Evolutionary conservation across 2,888 invertebrate genomes (phyloP), one percentile per base, ranked within the genome.

Genomic region (Piscicola geometra): DNA sequence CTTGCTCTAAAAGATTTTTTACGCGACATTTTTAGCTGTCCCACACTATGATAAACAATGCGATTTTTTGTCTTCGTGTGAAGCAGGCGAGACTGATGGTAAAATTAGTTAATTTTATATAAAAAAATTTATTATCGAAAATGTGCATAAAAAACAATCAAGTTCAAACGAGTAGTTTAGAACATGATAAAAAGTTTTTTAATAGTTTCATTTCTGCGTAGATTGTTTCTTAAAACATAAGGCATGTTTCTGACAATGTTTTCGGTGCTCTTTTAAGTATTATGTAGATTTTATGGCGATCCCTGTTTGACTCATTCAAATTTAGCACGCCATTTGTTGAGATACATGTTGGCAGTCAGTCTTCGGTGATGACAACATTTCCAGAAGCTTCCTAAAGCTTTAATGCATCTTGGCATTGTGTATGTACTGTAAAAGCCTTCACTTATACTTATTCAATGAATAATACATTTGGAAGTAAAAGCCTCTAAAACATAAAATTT

Each of bases 251-350:
- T 3, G 21, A 3, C 2, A 35, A 33, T 67, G 67, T 67, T 33
- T n/a, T 25, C 67, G 33, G 67, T 67, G 67, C 67, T 67, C 18
- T 67, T 67, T 67, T 67, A 35, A 67, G 67, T 67, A 32, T 67
- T 67, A 67, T 67, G 67, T 30, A 2, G 30, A 3, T 67, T 67
- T 67, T 67, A 67, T 67, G 2, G 33, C 32, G 12, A 9, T 35
- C 67, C 18, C 60, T 18, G 12, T 56, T 56, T 56, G 60, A 56
- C 60, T 21, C 60, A 56, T 56, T 56, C 60, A 18, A 56, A 56
- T 56, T 56, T 56, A 56, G 60, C 25, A 56, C 21, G 60, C 60
- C 60, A 56, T 56, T 56, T 56, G 60, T 56, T 56, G 5, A 21
- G 60, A 56, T 56, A 25, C 60, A 25, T 25, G n/a, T 56, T 56